Evolutionary conservation across 2,113 vertebrate species (phyloP).

Genomic region (Irena cyanogastra): DNA sequence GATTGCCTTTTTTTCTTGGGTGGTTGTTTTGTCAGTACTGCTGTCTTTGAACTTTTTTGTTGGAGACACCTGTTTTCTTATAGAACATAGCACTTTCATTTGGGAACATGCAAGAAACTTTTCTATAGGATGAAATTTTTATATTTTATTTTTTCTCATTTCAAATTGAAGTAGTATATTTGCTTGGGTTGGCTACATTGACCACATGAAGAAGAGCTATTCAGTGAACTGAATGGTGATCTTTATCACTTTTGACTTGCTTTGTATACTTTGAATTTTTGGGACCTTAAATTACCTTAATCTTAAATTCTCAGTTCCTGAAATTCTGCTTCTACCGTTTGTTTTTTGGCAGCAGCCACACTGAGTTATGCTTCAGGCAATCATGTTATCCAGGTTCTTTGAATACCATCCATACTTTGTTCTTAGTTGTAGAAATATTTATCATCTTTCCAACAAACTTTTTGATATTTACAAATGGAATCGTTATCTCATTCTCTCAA

Average conservation of each 20-base stretch:
- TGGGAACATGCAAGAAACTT: neutral
- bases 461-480: neutral
- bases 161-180: neutral
- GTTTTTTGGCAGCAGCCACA: neutral
- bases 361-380: neutral
- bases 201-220: neutral
- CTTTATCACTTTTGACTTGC: neutral
- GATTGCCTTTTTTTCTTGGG: neutral
- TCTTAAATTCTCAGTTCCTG: neutral
- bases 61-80: neutral
- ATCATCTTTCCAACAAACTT: neutral
- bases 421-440: conserved; percentile 17
- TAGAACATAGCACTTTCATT: neutral
- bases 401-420: neutral
- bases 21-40: neutral
- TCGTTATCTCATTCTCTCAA: neutral
- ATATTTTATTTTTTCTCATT: neutral
- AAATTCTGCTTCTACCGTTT: neutral
- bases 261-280: neutral
- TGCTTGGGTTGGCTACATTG: neutral
- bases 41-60: neutral
- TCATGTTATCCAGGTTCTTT: neutral
- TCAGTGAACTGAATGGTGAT: neutral
- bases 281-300: neutral
- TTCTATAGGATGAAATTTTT: neutral